Evolutionary conservation across 2,113 vertebrate species (phyloP).

Genomic region (Brachirus orientalis): DNA sequence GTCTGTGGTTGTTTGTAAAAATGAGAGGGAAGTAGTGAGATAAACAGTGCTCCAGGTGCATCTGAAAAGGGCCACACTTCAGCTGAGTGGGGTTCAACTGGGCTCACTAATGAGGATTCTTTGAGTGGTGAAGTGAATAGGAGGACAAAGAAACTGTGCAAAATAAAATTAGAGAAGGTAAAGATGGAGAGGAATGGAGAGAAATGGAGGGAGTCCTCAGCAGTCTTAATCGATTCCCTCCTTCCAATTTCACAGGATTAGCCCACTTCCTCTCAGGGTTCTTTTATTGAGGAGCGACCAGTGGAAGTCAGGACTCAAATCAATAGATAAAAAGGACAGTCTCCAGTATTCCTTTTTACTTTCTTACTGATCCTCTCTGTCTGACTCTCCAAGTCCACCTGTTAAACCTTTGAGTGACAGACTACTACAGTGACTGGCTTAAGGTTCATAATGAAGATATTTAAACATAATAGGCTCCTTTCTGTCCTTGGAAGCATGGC

Average conservation of each 20-base stretch:
- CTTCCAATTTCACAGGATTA: constrained; percentile 81
- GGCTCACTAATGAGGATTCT: constrained; percentile 68
- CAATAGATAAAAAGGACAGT: constrained; percentile 80
- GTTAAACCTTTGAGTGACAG: constrained; percentile 78
- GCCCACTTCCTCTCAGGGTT: constrained; percentile 76
- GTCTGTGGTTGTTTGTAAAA: constrained; percentile 10
- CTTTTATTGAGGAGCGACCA: constrained; percentile 73
- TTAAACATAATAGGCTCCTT: constrained; percentile 78
- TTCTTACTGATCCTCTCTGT: constrained; percentile 52
- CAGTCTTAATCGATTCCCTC: constrained; percentile 79
- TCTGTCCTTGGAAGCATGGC: constrained; percentile 56
- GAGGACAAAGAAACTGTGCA: constrained; percentile 26
- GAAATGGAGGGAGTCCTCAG: constrained; percentile 66
- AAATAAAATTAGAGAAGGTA: constrained; percentile 66
- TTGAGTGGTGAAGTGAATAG: constrained; percentile 34
- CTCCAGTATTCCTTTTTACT: constrained; percentile 56
- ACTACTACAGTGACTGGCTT: constrained; percentile 65
- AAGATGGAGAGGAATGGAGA: constrained; percentile 54
- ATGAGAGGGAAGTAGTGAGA: constrained; percentile 17
- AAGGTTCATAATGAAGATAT: constrained; percentile 78
- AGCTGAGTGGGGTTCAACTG: constrained; percentile 48
- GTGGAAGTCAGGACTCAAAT: constrained; percentile 75
- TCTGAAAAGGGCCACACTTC: constrained; percentile 34
- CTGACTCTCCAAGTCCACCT: constrained; percentile 62
- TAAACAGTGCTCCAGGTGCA: constrained; percentile 39